Conservation (phyloP, 1,140 invertebrate genomes). For the Potamilus streckersoni region DNA sequence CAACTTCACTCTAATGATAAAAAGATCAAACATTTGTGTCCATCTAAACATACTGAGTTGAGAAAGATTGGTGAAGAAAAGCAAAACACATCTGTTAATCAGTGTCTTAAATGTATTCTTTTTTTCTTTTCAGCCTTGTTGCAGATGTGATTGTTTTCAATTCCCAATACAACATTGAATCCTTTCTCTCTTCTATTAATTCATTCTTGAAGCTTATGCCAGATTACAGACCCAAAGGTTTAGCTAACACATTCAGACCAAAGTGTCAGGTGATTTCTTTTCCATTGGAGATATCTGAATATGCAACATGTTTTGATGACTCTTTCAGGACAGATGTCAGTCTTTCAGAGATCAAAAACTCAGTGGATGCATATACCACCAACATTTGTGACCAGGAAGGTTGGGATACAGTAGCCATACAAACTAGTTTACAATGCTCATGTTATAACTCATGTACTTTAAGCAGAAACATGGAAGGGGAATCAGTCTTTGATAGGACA, state of each 20-base stretch:
- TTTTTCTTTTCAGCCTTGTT: conserved; percentile 72
- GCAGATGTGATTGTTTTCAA: conserved; percentile 82
- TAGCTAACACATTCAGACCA: conserved; percentile 71
- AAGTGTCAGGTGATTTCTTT: conserved; percentile 79
- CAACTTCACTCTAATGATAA: neutral
- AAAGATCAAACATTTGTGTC: neutral
- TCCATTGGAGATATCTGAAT: conserved; percentile 71
- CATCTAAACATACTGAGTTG: neutral
- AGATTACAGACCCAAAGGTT: conserved; percentile 73
- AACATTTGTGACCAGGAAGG: no score
- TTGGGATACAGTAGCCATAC: no score
- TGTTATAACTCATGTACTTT: no score
- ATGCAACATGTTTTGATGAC: neutral
- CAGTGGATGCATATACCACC: no score
- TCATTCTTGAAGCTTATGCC: conserved; percentile 78
- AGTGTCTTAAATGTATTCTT: conserved; percentile 19
- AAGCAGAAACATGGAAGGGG: no score
- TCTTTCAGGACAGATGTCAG: no score
- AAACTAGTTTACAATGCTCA: no score
- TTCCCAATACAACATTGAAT: conserved; percentile 77
- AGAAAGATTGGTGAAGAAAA: neutral
- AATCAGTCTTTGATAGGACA: no score
- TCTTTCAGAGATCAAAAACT: no score
- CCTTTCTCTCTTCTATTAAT: conserved; percentile 76
- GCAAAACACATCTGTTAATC: neutral